phyloP scores from a whole-genome alignment of 2,113 vertebrate species.

The Anser cygnoides region DNA sequence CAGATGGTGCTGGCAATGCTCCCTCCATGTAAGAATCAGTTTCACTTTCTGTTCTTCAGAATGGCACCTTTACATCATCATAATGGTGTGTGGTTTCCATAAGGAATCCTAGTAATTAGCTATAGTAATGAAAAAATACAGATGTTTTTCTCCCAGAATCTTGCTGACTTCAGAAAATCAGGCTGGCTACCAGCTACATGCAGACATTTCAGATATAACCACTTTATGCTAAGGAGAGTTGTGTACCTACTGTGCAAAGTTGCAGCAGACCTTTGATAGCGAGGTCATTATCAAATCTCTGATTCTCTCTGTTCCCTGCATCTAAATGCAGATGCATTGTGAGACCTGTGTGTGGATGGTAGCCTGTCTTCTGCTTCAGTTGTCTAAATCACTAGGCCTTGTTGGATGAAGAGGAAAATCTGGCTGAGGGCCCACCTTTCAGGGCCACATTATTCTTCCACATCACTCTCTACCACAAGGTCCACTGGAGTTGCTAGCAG shows the following conservation, averaged over 20 bases:
- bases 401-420: neutral
- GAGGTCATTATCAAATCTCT: neutral
- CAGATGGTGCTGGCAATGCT: rapidly evolving
- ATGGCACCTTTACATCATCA: neutral
- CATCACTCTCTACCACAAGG: neutral
- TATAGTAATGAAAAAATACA: neutral
- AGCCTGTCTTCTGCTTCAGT: neutral
- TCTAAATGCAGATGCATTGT: neutral
- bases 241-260: neutral
- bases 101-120: neutral
- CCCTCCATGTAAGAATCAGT: neutral
- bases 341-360: neutral
- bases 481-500: neutral
- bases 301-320: neutral
- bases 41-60: neutral
- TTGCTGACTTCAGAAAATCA: neutral
- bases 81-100: neutral
- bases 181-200: neutral
- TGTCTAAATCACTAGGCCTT: neutral
- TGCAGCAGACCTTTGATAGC: neutral
- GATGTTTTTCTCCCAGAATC: neutral
- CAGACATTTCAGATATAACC: neutral
- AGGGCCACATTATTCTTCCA: neutral
- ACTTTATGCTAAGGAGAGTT: neutral
- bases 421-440: neutral